Percentiles rank a stretch among this genome's conserved stretches.
These are phyloP conservation scores for Myiotriccus ornatus DNA, from an alignment of 2,797 vertebrate species.

Conservation along the genomic window DNA sequence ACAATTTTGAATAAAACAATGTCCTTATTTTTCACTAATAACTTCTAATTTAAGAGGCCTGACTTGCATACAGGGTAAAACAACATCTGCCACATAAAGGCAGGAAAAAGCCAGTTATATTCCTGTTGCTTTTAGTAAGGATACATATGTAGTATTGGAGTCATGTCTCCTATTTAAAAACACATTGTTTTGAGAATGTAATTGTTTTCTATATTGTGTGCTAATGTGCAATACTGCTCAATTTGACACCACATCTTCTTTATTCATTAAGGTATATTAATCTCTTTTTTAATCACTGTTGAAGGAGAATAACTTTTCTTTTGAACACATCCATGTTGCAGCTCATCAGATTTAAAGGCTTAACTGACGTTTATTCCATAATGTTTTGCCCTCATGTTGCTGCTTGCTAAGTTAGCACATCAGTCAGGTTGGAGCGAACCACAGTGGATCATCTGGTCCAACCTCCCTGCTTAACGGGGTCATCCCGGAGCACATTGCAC, in stretches of 20 bases:
- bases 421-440: not conserved
- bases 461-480: not conserved
- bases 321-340: not conserved
- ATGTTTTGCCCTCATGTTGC: not conserved
- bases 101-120: not conserved
- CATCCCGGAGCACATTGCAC: not conserved
- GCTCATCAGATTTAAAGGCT: slow-evolving; percentile 17
- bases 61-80: not conserved
- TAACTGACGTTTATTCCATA: not conserved
- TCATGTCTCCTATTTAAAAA: not conserved
- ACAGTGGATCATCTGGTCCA: not conserved
- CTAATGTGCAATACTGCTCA: not conserved
- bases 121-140: not conserved
- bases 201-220: not conserved
- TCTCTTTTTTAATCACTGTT: not conserved
- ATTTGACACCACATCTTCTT: not conserved
- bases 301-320: slow-evolving; percentile 16
- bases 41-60: not conserved
- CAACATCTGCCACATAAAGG: not conserved
- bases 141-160: not conserved
- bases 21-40: not conserved
- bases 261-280: not conserved
- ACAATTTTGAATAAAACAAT: not conserved
- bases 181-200: not conserved
- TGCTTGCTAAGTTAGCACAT: not conserved